phyloP scores from a whole-genome alignment of 1,140 invertebrate species.

The Calliphora vicina region DNA sequence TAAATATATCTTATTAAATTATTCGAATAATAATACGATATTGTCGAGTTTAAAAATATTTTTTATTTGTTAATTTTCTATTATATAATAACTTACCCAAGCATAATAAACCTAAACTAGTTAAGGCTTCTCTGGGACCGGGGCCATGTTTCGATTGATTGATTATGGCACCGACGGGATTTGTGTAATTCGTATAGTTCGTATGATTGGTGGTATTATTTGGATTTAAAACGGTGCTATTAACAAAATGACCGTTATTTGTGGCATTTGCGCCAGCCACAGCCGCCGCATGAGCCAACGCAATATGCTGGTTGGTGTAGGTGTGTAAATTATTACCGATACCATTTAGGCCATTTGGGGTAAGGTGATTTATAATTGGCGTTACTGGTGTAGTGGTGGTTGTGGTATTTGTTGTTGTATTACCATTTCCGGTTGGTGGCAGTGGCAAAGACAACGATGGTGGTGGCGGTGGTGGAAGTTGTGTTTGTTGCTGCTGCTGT shows the following conservation, averaged over 20 bases:
- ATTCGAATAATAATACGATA: too few species aligned
- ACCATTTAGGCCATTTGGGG: conserved; percentile 29
- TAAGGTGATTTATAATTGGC: conserved; percentile 12
- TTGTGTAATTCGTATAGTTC: conserved; percentile 56
- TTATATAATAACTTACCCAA: conserved; percentile 66
- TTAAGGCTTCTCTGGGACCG: conserved; percentile 74
- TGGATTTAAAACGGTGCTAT: conserved; percentile 28
- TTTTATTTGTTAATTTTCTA: too few species aligned
- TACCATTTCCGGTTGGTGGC: conserved; percentile 15
- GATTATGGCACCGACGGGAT: conserved; percentile 41
- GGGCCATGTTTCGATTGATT: conserved; percentile 54
- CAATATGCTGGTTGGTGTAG: conserved; percentile 58
- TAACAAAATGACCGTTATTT: conserved; percentile 43
- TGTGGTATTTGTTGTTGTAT: background rate
- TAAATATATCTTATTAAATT: too few species aligned
- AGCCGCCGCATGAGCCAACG: conserved; percentile 23
- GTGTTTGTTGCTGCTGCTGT: conserved; percentile 17
- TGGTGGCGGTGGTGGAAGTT: conserved; percentile 3
- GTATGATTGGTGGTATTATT: conserved; percentile 38
- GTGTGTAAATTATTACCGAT: conserved; percentile 46
- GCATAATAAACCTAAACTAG: conserved; percentile 84
- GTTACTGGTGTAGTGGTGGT: conserved; percentile 37
- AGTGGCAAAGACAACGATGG: background rate
- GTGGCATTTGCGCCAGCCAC: conserved; percentile 32
- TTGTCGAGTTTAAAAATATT: too few species aligned